Percentiles rank a stretch among this genome's conserved stretches.
These are phyloP conservation scores for Ophioninae sp. DNA, from an alignment of 2,888 invertebrate genomes.

Conservation along the genomic window DNA sequence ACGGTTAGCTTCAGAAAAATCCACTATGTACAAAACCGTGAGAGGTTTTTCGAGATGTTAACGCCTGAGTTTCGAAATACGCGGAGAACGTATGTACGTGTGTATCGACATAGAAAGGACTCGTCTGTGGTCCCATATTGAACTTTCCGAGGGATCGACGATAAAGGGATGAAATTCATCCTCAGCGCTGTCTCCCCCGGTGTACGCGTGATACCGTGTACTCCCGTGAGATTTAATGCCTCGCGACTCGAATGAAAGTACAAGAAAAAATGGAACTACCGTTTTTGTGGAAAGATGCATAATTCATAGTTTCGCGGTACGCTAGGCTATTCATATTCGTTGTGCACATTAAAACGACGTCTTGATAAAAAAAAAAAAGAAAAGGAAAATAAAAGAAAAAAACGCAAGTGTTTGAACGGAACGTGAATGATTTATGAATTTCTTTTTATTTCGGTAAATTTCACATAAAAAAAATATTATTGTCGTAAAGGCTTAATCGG, in stretches of 20 bases:
- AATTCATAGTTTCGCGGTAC: neutral
- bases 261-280: slow-evolving; percentile 8
- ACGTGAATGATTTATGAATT: too few relatives aligned
- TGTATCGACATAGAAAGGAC: neutral
- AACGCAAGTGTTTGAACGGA: too few relatives aligned
- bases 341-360: neutral
- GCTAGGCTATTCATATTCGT: neutral
- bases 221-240: slow-evolving; percentile 20
- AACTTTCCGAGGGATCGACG: slow-evolving; percentile 42
- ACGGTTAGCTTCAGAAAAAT: slow-evolving; percentile 7
- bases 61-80: too few relatives aligned
- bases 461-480: too few relatives aligned
- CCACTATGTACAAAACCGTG: slow-evolving; percentile 14
- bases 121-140: slow-evolving; percentile 42
- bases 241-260: slow-evolving; percentile 27
- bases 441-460: too few relatives aligned
- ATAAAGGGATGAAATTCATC: slow-evolving; percentile 44
- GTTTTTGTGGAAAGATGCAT: neutral
- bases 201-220: slow-evolving; percentile 7
- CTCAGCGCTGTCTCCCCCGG: neutral
- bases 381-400: too few relatives aligned
- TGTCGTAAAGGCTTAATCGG: too few relatives aligned
- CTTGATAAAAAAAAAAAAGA: neutral
- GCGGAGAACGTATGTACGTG: too few relatives aligned
- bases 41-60: slow-evolving; percentile 37